Evolutionary conservation across 2,888 invertebrate species (phyloP), one percentile per base, ranked within the genome.

Genomic region (Mythimna loreyi): DNA sequence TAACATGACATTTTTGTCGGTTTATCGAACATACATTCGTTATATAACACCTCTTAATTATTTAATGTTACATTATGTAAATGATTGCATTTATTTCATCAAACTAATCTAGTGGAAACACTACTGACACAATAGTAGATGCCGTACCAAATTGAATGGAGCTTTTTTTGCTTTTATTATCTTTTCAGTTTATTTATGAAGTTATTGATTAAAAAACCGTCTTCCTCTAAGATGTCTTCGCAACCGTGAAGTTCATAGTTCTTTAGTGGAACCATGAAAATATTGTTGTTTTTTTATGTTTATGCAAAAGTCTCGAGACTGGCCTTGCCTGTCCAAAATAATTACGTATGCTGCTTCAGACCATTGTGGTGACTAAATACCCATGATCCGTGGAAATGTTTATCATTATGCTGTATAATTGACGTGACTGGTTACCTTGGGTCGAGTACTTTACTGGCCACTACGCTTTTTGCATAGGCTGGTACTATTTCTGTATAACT

Each of bases 331-430:
- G 86, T 86, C 88, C 85, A 80, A 89, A 90, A 90, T 87, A 87
- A 88, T 90, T 90, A 86, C 85, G 81, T 85, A 87, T 85, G 80
- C 84, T 80, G 77, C 84, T 83, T 83, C 72, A 68, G 67, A 71
- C 82, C 78, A 88, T 91, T 91, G 89, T 92, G 85, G 81, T 86
- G 83, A 79, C 83, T 88, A 90, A 92, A 92, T 87, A 91, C 86
- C 89, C 90, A 87, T 91, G 90, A 91, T 90, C 93, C 91, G 89
- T 94, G 92, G 90, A 91, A 94, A 92, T 92, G 79, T 86, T 90
- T 88, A 88, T 87, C 87, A 86, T 92, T 91, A 89, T 88, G 86
- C 87, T 78, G 87, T 52, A 88, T 81, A 85, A 83, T 92, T 89
- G 89, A 90, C 82, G 88, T 86, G 85, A 86, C 82, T 85, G 81